Base-by-base conservation (phyloP, 2,888 invertebrate species). In the Lymantria monacha region DNA sequence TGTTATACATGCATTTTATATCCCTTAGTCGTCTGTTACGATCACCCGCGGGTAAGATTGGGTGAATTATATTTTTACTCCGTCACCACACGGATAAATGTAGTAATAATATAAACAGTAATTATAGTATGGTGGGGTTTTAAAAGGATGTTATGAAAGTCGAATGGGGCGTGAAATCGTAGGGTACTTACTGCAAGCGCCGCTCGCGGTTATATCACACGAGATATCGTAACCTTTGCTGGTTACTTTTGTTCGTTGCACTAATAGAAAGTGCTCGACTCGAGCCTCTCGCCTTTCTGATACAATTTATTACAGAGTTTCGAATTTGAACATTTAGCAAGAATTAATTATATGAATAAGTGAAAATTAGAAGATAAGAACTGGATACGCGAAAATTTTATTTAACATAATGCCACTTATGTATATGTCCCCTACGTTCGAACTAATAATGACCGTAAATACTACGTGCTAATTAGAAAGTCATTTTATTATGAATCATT, bases 211-310 rank as follows among this genome's bases (percentile, higher is more conserved):
- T 87, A 87, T 87, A 85, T 87, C 87, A 87, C 79, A 72, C 72
- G 70, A 81, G 80, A 76, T 81, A 85, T 85, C 84, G 85, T 83
- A 84, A 83, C 84, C 87, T 81, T 81, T 81, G 83, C 84, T 82
- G 75, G 74, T 81, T 79, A 76, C 79, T 79, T 80, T 81, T 79
- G 78, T 79, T 73, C 68, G 72, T 76, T 76, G 78, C 70, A 79
- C 72, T 79, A 79, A 76, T 87, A 88, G 88, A 87, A 88, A 88
- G 88, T 86, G 76, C 74, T 72, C 77, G 67, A 76, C 74, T 74
- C 79, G 68, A 76, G 74, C 79, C 82, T 77, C 79, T 79, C 77
- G 80, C 80, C 81, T 84, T 83, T 84, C 82, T 79, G 79, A 76
- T 78, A 70, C 79, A 81, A 80, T 85, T 84, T 81, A 81, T 81